A percentile compares a stretch with the other conserved stretches of the same genome.
These are phyloP conservation scores for Platynereis dumerilii DNA, from an alignment of 2,888 invertebrate species.

Conservation along the genomic window DNA sequence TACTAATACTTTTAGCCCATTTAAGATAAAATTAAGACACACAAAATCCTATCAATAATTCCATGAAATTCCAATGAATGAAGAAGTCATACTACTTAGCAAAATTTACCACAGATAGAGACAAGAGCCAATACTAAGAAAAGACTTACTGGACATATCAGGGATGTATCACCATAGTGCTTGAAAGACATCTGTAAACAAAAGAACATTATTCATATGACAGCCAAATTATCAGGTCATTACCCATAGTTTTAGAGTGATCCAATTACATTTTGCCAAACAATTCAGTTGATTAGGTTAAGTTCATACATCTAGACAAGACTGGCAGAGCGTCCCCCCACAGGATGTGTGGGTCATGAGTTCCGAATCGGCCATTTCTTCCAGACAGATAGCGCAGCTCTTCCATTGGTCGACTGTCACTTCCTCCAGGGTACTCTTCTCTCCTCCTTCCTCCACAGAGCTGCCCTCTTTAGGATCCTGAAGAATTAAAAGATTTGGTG, in stretches of 20 bases:
- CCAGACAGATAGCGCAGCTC: conserved; percentile 70
- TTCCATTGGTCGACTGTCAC: conserved; percentile 48
- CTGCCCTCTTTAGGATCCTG: too few relatives aligned
- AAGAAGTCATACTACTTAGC: background rate
- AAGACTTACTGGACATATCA: conserved; percentile 63
- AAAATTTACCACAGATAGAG: too few relatives aligned
- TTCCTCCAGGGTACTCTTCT: background rate
- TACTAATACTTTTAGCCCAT: too few relatives aligned
- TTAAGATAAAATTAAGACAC: too few relatives aligned
- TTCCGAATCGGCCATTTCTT: conserved; percentile 68
- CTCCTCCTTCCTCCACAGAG: background rate
- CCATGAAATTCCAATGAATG: too few relatives aligned
- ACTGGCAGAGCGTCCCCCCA: conserved; percentile 69
- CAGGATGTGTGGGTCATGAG: conserved; percentile 69
- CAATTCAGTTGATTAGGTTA: too few relatives aligned
- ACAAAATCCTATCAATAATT: too few relatives aligned
- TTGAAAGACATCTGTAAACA: conserved; percentile 58
- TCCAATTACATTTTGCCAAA: background rate
- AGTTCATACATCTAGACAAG: conserved; percentile 69
- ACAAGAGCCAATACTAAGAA: too few relatives aligned
- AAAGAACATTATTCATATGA: background rate
- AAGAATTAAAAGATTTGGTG: too few relatives aligned
- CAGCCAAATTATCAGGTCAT: background rate
- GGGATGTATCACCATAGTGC: conserved; percentile 58
- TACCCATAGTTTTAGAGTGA: background rate